Conservation (phyloP, 1,140 invertebrate species). For the Meloidogyne floridensis region DNA sequence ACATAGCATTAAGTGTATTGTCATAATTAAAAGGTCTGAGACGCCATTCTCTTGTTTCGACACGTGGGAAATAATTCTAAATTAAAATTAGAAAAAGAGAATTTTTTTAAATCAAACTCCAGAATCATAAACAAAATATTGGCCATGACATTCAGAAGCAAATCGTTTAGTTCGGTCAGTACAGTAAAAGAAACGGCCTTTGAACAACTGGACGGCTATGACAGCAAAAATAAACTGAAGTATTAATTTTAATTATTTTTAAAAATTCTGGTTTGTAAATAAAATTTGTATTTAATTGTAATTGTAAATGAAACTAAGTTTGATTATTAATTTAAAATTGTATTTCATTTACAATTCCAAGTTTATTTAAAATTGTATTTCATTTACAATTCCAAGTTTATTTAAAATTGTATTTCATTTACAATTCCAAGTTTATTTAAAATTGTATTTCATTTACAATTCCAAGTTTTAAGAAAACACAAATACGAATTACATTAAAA, state of each 20-base stretch:
- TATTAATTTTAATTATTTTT: neutral
- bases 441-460: no score
- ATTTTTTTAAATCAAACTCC: conserved; percentile 51
- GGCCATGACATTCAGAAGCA: conserved; percentile 76
- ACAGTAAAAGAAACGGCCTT: conserved; percentile 98
- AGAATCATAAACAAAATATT: conserved; percentile 61
- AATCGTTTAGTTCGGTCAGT: conserved; percentile 96
- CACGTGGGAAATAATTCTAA: conserved; percentile 76
- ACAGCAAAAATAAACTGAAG: conserved; percentile 99
- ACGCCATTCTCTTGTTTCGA: conserved; percentile 82
- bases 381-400: no score
- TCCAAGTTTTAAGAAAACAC: neutral
- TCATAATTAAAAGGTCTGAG: conserved; percentile 95
- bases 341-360: no score
- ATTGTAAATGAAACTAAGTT: no score
- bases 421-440: no score
- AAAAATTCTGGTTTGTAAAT: no score
- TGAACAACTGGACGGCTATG: conserved; percentile 99
- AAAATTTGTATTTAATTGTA: no score
- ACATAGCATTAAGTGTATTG: conserved; percentile 94
- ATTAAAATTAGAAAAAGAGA: neutral
- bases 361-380: no score
- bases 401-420: no score
- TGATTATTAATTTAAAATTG: no score
- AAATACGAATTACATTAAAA: no score